These are phyloP conservation scores for Orientallactaga bullata DNA, from an alignment of 2,113 vertebrate species.

Conservation along the genomic window DNA sequence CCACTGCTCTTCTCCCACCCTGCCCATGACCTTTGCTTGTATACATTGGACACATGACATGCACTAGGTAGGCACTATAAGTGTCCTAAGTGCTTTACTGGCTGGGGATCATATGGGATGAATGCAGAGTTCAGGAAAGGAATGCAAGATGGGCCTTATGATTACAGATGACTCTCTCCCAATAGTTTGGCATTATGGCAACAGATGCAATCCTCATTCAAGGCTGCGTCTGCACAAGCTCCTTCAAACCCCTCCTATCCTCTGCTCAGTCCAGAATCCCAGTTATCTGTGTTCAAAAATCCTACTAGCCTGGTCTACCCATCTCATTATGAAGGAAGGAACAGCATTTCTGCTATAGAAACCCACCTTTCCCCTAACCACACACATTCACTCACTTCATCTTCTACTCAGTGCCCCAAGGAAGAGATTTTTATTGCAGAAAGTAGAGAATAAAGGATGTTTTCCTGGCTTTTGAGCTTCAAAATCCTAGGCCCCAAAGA, in stretches of 20 bases:
- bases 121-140: background rate
- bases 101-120: background rate
- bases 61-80: background rate
- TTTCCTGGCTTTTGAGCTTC: constrained; percentile 32
- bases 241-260: background rate
- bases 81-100: background rate
- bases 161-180: background rate
- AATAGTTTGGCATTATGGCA: background rate
- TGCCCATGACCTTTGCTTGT: background rate
- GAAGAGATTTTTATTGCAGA: background rate
- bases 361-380: background rate
- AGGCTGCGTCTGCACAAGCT: background rate
- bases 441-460: background rate
- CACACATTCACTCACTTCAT: background rate
- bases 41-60: background rate
- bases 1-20: background rate
- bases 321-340: background rate
- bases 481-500: background rate
- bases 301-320: background rate
- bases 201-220: background rate
- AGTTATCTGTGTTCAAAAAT: background rate
- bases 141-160: background rate
- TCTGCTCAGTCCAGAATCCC: background rate
- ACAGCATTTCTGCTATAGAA: background rate
- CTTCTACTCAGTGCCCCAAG: background rate